Evolutionary conservation across 2,888 invertebrate species (phyloP), one percentile per base, ranked within the genome.

Genomic region (Epinotia bilunana): DNA sequence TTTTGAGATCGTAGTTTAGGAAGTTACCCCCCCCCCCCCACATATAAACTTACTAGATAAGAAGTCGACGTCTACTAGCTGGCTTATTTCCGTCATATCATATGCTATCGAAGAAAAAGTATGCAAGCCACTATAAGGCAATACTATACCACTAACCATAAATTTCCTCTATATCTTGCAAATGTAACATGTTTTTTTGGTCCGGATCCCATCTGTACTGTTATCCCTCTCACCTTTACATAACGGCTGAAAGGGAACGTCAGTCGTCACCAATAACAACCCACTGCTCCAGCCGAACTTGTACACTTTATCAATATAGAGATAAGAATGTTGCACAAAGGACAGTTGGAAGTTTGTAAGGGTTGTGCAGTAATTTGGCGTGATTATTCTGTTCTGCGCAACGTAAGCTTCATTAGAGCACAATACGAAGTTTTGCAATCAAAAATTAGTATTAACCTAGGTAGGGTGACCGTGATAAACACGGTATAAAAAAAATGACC

Each of bases 161-260:
- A 67, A 67, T 7, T n/a, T 33, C 18, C 33, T 20, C 67, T 55
- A 33, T 11, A 20, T 39, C 13, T 39, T 57, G 67, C 20, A 58
- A 68, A 23, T 20, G 20, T 68, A 16, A 11, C 23, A 23, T 68
- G 60, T 58, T 58, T 58, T 58, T 68, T 9, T 9, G 39, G 58
- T 58, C n/a, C 58, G 68, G 58, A 68, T 68, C 23, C 16, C 57
- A 39, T 4, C 16, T 46, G 53, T 53, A 23, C 53, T 57, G 58
- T 53, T 65, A 64, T 49, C 39, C 39, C 63, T 74, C 73, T 70
- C 64, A 74, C 70, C 39, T 64, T 74, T 70, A 74, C 74, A 65
- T 74, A 74, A 74, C 49, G 11, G 53, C 57, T 64, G 64, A 70
- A 74, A 39, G n/a, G n/a, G n/a, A n/a, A n/a, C n/a, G 60, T n/a